Percentiles rank a stretch among this genome's conserved stretches.
phyloP scores from a whole-genome alignment of 2,797 vertebrate genomes.

The Hippocampus kuda region DNA sequence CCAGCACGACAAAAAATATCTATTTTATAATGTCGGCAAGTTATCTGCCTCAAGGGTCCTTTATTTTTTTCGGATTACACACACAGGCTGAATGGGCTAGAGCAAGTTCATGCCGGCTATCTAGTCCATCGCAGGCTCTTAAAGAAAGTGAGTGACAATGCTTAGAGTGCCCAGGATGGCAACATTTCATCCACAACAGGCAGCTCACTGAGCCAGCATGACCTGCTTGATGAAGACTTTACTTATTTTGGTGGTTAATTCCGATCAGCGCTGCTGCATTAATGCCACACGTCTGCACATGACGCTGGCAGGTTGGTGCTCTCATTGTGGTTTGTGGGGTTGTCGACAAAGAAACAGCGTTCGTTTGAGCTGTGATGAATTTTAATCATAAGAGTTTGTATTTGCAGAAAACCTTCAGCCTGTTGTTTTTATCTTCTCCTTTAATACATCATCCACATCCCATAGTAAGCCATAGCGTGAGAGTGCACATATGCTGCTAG shows the following conservation, averaged over 20 bases:
- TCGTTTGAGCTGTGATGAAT: constrained; percentile 43
- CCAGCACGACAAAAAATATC: constrained; percentile 18
- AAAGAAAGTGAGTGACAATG: constrained; percentile 39
- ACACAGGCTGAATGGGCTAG: constrained; percentile 12
- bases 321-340: constrained; percentile 46
- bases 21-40: constrained; percentile 22
- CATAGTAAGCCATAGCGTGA: constrained; percentile 23
- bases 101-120: constrained; percentile 29
- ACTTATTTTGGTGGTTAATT: constrained; percentile 31
- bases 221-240: constrained; percentile 57
- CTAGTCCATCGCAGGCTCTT: constrained; percentile 41
- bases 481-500: constrained; percentile 12
- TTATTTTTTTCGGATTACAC: constrained; percentile 31
- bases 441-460: constrained; percentile 54
- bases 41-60: constrained; percentile 15
- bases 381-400: constrained; percentile 56
- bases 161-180: constrained; percentile 37
- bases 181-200: constrained; percentile 47
- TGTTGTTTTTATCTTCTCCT: constrained; percentile 26
- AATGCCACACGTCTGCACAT: constrained; percentile 60
- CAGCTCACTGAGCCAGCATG: constrained; percentile 43
- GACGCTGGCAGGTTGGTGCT: constrained; percentile 59
- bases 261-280: constrained; percentile 35
- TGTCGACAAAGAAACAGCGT: constrained; percentile 56
- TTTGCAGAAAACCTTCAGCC: constrained; percentile 45